Evolutionary conservation across 92 coral and sea anemone species (phyloP).

Genomic region (Palythoa heliodiscus): DNA sequence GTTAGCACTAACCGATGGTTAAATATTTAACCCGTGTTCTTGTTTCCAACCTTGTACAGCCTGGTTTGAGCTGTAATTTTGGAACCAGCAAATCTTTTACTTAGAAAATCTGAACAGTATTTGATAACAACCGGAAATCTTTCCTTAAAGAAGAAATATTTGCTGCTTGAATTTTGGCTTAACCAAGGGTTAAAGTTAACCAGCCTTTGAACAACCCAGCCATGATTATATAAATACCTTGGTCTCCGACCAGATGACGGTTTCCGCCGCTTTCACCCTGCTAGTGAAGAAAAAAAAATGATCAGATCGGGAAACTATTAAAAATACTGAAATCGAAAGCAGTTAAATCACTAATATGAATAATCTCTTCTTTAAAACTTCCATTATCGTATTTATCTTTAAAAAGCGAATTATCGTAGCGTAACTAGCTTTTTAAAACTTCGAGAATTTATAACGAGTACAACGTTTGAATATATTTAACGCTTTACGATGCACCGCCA

Average conservation of each 20-base stretch:
- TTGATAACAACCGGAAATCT: too few relatives aligned
- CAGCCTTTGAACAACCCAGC: too few relatives aligned
- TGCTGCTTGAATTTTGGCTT: too few relatives aligned
- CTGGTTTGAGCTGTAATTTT: too few relatives aligned
- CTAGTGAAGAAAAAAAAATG: neutral
- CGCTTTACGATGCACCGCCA: conserved; percentile 6
- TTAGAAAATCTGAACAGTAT: too few relatives aligned
- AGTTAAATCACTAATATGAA: neutral
- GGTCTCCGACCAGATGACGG: conserved; percentile 6
- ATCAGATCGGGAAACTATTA: neutral
- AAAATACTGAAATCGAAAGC: conserved; percentile 2
- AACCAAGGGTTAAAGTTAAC: too few relatives aligned
- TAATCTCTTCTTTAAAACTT: conserved; percentile 1
- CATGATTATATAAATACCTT: neutral
- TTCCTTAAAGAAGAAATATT: too few relatives aligned
- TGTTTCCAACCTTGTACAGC: too few relatives aligned
- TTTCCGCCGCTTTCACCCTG: conserved; percentile 6
- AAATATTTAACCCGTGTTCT: too few relatives aligned
- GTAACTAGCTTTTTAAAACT: conserved; percentile 1
- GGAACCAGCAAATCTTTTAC: too few relatives aligned
- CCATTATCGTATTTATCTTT: conserved; percentile 1
- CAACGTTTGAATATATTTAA: conserved; percentile 1
- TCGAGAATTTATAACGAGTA: conserved; percentile 2
- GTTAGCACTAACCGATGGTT: too few relatives aligned
- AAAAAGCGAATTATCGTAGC: conserved; percentile 3